A percentile compares a stretch with the other conserved stretches of the same genome.
Conservation (phyloP, 2,797 vertebrate genomes). For the Gymnothorax reevesii region DNA sequence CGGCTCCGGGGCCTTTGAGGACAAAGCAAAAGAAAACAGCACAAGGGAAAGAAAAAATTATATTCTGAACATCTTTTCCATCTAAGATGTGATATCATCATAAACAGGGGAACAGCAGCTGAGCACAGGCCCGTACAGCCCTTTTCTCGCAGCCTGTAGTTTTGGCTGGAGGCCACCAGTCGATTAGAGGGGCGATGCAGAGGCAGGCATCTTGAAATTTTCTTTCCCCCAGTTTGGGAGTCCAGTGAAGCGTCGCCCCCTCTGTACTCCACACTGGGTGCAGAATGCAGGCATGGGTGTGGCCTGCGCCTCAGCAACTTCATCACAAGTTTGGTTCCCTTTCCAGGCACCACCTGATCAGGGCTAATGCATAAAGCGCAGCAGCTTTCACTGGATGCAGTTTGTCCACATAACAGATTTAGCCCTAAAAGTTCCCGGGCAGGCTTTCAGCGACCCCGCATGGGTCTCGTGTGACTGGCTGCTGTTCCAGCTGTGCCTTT, state of each 20-base stretch:
- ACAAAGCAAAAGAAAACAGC: constrained; percentile 1
- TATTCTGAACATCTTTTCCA: background rate
- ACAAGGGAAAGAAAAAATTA: background rate
- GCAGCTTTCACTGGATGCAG: background rate
- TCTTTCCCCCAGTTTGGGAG: background rate
- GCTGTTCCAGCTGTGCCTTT: background rate
- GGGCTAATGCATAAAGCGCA: background rate
- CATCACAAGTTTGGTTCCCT: background rate
- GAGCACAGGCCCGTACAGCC: background rate
- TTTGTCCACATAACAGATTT: background rate
- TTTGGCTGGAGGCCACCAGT: background rate
- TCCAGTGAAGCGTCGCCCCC: background rate
- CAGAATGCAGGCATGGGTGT: background rate
- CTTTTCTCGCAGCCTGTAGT: background rate
- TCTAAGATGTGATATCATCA: background rate
- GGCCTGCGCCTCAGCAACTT: background rate
- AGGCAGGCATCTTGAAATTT: too few relatives aligned
- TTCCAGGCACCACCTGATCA: background rate
- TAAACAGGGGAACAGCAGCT: background rate
- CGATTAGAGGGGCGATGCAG: background rate
- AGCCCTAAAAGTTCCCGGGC: background rate
- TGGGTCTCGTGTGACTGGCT: background rate
- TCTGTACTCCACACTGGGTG: background rate
- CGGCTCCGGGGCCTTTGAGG: background rate
- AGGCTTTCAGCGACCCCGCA: background rate